A percentile compares a stretch with the other conserved stretches of the same genome.
Conservation (phyloP, 2,888 invertebrate genomes). For the Leucozona laternaria region DNA sequence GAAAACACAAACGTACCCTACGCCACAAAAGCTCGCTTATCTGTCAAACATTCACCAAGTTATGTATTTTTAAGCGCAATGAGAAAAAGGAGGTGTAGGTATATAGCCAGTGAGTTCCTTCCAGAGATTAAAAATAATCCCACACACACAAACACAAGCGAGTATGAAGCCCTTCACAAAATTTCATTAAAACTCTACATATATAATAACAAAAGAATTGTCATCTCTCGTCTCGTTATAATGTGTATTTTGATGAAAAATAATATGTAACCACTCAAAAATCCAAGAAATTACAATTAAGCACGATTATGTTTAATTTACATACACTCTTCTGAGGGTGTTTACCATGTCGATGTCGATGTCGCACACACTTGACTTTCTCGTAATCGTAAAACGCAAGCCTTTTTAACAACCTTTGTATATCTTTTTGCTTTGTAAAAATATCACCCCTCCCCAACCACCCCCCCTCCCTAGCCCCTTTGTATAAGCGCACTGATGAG, state of each 20-base stretch:
- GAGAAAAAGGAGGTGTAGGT: not conserved
- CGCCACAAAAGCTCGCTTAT: not conserved
- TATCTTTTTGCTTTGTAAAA: constrained; percentile 34
- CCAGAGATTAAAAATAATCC: not conserved
- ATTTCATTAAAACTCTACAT: constrained; percentile 68
- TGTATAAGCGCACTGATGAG: not conserved
- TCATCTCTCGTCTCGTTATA: constrained; percentile 45
- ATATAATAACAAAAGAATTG: constrained; percentile 62
- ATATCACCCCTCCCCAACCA: not conserved
- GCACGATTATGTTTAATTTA: constrained; percentile 72
- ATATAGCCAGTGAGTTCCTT: not conserved
- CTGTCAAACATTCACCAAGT: not conserved
- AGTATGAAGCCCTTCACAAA: constrained; percentile 26
- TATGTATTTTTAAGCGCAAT: not conserved
- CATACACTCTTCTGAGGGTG: constrained; percentile 56
- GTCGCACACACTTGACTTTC: constrained; percentile 46
- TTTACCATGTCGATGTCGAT: constrained; percentile 21
- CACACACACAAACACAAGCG: not conserved
- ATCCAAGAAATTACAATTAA: constrained; percentile 73
- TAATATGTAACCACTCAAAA: constrained; percentile 56
- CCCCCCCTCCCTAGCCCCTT: not conserved
- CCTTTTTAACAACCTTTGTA: constrained; percentile 27
- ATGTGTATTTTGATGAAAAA: constrained; percentile 62
- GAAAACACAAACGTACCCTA: not conserved
- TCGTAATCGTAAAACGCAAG: constrained; percentile 36